Evolutionary conservation across 1,140 invertebrate species (phyloP).

Genomic region (Bombus soroeensis): DNA sequence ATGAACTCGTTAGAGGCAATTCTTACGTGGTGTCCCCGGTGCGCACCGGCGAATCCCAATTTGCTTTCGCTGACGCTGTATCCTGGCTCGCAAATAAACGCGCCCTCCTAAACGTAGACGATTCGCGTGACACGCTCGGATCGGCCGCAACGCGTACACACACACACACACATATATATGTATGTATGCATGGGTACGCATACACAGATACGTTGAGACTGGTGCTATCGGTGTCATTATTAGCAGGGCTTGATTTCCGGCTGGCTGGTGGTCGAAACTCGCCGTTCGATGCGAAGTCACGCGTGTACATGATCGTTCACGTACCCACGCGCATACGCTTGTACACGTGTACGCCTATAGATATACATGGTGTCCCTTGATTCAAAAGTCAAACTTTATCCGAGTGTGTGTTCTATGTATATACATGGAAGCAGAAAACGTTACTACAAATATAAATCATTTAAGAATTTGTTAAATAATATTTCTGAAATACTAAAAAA

Average conservation of each 20-base stretch:
- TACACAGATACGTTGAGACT: background rate
- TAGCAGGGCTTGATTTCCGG: conserved; percentile 42
- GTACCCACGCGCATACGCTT: background rate
- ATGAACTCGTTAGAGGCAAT: conserved; percentile 39
- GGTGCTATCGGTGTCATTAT: conserved; percentile 47
- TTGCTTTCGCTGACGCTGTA: background rate
- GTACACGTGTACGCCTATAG: background rate
- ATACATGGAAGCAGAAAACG: too few species aligned
- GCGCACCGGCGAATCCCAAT: conserved; percentile 21
- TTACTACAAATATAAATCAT: too few species aligned
- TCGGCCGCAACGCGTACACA: background rate
- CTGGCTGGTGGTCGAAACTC: conserved; percentile 3
- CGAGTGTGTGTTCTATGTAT: too few species aligned
- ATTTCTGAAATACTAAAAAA: too few species aligned
- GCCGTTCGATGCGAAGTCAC: conserved; percentile 47
- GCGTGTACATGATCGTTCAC: background rate
- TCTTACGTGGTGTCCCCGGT: conserved; percentile 9
- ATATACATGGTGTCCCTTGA: background rate
- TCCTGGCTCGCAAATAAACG: conserved; percentile 13
- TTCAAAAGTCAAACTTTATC: too few species aligned
- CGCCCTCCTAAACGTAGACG: background rate
- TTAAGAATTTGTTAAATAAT: too few species aligned
- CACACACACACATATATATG: too few species aligned
- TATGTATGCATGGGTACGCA: background rate
- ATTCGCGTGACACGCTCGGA: background rate